phyloP scores from a whole-genome alignment of 2,888 invertebrate species.

The Eubasilissa splendida region DNA sequence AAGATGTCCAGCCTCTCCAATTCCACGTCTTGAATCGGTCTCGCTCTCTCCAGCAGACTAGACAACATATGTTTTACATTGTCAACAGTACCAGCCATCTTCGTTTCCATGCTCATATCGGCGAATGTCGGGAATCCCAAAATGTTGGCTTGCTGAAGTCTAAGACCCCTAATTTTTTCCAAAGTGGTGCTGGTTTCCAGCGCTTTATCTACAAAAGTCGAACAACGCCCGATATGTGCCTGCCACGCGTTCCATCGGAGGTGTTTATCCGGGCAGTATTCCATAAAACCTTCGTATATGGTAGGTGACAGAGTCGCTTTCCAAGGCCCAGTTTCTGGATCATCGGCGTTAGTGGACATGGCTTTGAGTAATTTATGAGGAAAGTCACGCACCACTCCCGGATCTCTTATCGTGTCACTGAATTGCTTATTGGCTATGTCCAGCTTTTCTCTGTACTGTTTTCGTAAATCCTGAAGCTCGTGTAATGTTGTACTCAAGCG shows the following conservation, averaged over 20 bases:
- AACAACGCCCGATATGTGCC: conserved; percentile 81
- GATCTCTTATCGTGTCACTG: conserved; percentile 78
- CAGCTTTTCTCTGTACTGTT: conserved; percentile 79
- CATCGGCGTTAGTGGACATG: conserved; percentile 76
- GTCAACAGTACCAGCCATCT: conserved; percentile 88
- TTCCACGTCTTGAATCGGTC: conserved; percentile 84
- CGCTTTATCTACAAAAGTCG: conserved; percentile 76
- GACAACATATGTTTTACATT: conserved; percentile 82
- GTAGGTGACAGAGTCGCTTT: conserved; percentile 82
- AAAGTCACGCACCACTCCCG: conserved; percentile 79
- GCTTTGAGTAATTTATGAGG: conserved; percentile 79
- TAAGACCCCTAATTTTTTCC: conserved; percentile 82
- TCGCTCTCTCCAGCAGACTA: conserved; percentile 78
- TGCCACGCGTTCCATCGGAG: conserved; percentile 90
- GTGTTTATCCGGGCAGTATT: conserved; percentile 86
- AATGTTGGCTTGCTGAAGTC: conserved; percentile 80
- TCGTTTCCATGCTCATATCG: conserved; percentile 94
- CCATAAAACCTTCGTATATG: conserved; percentile 83
- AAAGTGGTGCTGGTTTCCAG: conserved; percentile 82
- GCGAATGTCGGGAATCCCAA: conserved; percentile 86
- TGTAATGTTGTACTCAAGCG: conserved; percentile 68
- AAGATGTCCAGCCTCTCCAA: conserved; percentile 80
- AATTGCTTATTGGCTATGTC: conserved; percentile 79
- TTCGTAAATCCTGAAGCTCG: conserved; percentile 72
- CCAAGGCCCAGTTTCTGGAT: conserved; percentile 86